A percentile compares a stretch with the other conserved stretches of the same genome.
Conservation (phyloP, 1,140 invertebrate genomes). For the Plodia interpunctella region DNA sequence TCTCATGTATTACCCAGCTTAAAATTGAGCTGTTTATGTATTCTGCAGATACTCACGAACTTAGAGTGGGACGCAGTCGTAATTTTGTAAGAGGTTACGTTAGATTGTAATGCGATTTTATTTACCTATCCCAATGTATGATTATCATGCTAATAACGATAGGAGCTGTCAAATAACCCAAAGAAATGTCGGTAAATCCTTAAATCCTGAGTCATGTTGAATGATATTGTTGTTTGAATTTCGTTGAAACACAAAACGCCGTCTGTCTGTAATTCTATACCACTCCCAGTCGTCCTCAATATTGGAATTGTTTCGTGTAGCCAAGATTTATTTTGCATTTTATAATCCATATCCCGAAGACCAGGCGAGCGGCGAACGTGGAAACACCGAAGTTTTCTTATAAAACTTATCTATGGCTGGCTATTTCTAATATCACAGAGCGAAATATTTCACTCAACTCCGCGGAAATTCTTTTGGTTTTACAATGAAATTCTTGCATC, state of each 20-base stretch:
- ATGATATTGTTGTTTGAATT: no score
- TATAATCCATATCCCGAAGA: neutral
- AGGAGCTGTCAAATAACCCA: no score
- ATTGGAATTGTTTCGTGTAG: neutral
- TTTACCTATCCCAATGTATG: no score
- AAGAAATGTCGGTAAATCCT: no score
- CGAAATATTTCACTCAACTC: neutral
- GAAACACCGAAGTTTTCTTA: neutral
- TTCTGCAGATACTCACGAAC: conserved; percentile 31
- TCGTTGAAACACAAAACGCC: no score
- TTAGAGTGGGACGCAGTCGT: conserved; percentile 17
- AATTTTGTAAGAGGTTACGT: conserved; percentile 22
- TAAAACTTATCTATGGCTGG: conserved; percentile 5
- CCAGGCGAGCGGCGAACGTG: neutral
- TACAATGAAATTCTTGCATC: neutral
- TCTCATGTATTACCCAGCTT: conserved; percentile 34
- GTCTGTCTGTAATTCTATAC: no score
- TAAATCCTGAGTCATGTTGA: no score
- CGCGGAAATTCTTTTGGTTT: neutral
- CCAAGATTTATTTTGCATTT: neutral
- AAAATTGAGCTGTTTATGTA: conserved; percentile 51
- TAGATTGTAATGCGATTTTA: no score
- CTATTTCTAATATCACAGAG: neutral
- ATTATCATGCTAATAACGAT: no score
- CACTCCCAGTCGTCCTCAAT: no score